phyloP scores from a whole-genome alignment of 2,888 invertebrate genomes.

The Stramonita haemastoma region DNA sequence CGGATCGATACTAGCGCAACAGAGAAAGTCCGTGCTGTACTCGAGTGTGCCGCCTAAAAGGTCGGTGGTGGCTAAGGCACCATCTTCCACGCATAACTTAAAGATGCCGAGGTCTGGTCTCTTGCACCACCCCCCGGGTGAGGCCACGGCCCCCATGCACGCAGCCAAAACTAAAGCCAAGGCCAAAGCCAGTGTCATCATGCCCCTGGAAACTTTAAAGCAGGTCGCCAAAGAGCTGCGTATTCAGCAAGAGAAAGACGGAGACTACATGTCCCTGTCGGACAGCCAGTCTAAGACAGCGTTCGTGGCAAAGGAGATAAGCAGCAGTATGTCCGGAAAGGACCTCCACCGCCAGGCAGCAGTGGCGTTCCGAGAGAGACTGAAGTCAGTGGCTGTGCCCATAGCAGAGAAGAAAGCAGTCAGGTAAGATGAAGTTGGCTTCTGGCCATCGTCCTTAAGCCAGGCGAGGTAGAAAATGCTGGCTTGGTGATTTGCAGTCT shows the following conservation, averaged over 20 bases:
- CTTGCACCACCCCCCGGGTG: background rate
- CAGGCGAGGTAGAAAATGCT: no score
- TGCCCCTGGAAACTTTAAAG: background rate
- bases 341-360: background rate
- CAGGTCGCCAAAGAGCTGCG: background rate
- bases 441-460: no score
- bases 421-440: background rate
- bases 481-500: no score
- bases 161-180: background rate
- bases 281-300: no score
- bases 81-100: background rate
- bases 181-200: background rate
- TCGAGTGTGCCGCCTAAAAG: no score
- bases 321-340: background rate
- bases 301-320: background rate
- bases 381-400: slow-evolving; percentile 18
- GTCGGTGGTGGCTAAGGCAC: background rate
- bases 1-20: background rate
- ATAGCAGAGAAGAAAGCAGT: slow-evolving; percentile 24
- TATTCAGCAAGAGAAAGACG: background rate
- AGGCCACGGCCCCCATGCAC: background rate
- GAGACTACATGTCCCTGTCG: no score
- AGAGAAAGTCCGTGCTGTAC: background rate
- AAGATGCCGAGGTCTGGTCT: background rate
- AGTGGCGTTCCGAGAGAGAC: background rate